Evolutionary conservation across 2,113 vertebrate genomes (phyloP).

Genomic region (Guaruba guarouba): DNA sequence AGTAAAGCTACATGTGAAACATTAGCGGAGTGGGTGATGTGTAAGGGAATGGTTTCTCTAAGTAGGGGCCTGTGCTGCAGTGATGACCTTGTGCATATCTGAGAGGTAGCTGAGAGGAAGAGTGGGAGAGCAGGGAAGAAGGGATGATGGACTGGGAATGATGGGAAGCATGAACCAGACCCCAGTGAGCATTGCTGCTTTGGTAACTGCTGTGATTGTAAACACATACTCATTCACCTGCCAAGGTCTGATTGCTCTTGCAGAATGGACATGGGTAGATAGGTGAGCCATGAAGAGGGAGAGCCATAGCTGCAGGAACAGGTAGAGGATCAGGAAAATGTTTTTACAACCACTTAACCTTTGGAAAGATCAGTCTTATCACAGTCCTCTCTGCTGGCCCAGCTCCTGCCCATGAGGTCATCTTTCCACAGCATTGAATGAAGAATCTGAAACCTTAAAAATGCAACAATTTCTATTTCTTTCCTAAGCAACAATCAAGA

Average conservation of each 20-base stretch:
- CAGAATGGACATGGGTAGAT: accelerated
- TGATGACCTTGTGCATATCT: background rate
- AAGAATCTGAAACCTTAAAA: background rate
- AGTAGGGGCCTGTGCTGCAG: background rate
- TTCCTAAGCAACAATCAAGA: background rate
- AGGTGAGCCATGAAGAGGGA: background rate
- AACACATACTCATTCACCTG: background rate
- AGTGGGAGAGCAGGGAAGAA: background rate
- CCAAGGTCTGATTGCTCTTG: background rate
- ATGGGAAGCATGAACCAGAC: background rate
- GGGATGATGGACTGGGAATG: background rate
- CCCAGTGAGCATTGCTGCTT: background rate
- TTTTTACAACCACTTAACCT: background rate
- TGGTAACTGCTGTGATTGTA: background rate
- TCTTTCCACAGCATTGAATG: background rate
- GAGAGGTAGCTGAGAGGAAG: background rate
- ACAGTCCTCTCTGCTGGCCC: background rate
- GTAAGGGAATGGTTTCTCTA: background rate
- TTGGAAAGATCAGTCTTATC: background rate
- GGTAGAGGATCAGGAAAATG: background rate
- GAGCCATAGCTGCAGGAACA: background rate
- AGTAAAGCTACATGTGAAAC: background rate
- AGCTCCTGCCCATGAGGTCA: background rate
- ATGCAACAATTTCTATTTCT: background rate
- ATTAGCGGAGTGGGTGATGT: background rate